Evolutionary conservation across 2,113 vertebrate genomes (phyloP), one percentile per base, ranked within the genome.

Genomic region (Aptenodytes forsteri): DNA sequence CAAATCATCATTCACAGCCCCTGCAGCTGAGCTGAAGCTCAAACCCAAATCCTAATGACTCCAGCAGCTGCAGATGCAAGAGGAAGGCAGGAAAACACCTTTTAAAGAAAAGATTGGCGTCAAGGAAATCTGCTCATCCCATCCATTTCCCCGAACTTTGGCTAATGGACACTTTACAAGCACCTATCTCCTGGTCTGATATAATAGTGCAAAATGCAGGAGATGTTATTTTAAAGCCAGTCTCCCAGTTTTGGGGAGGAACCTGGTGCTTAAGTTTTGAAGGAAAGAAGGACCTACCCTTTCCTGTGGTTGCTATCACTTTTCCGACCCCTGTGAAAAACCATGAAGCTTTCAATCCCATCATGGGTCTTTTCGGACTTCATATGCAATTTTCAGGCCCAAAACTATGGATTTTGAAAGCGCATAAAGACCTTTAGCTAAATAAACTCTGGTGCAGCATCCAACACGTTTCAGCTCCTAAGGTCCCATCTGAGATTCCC

Each of bases 51-150:
- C 55, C 27, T 4, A 38, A 18, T 1, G 2, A 21, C 34, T 44
- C 46, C 80, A 20, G 80, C 26, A 29, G n/a, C 52, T 21, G 50
- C 32, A 52, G 49, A n/a, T 12, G 16, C 44, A 15, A 5, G 2
- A 29, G 18, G 56, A 21, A 46, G 44, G 38, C 50, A 38, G 34
- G 40, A 34, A 50, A 83, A 36, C 7, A 26, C 36, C 25, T 26
- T 26, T 54, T 22, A 32, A 54, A 38, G 47, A 38, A 38, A 50
- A 46, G 34, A 58, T 7, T 0, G 4, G 20, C 11, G 5, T 32
- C 3, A 6, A 21, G 62, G 46, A 14, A 34, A n/a, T 50, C 0
- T 7, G 47, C 32, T 44, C 2, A 0, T 23, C 40, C 26, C 3
- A 2, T 16, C 16, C 2, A 0, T 64, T 80, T 44, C 7, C 55